Percentiles rank a stretch among this genome's conserved stretches.
These are phyloP conservation scores for Platyscapa corneri DNA, from an alignment of 1,140 invertebrate genomes.

Conservation along the genomic window DNA sequence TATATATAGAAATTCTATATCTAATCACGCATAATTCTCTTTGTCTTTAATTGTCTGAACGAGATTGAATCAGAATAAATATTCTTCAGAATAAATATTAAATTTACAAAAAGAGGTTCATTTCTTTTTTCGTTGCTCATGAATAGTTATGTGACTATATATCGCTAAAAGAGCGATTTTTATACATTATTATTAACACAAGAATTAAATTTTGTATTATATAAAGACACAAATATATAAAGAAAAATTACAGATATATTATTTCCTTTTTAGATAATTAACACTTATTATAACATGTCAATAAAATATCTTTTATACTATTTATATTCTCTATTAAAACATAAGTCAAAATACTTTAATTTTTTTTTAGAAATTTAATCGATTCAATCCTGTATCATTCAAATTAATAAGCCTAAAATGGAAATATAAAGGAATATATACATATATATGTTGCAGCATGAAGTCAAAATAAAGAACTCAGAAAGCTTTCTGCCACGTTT, in stretches of 20 bases:
- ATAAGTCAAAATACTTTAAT: neutral
- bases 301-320: too few relatives aligned
- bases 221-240: neutral
- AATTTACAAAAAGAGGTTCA: neutral
- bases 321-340: neutral
- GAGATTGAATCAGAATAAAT: constrained; percentile 20
- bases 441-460: neutral
- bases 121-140: neutral
- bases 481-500: too few relatives aligned
- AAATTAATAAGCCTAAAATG: neutral
- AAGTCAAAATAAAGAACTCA: constrained; percentile 10
- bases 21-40: neutral
- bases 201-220: neutral
- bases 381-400: constrained; percentile 34
- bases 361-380: constrained; percentile 24
- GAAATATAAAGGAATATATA: neutral
- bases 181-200: neutral
- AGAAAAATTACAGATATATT: neutral
- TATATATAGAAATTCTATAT: neutral
- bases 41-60: neutral
- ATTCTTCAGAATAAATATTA: neutral
- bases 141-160: neutral
- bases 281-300: neutral
- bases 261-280: neutral
- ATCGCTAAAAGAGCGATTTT: too few relatives aligned